Percentiles rank a stretch among this genome's conserved stretches.
Evolutionary conservation across 2,888 invertebrate genomes (phyloP).

Genomic region (Podabrus alpinus): DNA sequence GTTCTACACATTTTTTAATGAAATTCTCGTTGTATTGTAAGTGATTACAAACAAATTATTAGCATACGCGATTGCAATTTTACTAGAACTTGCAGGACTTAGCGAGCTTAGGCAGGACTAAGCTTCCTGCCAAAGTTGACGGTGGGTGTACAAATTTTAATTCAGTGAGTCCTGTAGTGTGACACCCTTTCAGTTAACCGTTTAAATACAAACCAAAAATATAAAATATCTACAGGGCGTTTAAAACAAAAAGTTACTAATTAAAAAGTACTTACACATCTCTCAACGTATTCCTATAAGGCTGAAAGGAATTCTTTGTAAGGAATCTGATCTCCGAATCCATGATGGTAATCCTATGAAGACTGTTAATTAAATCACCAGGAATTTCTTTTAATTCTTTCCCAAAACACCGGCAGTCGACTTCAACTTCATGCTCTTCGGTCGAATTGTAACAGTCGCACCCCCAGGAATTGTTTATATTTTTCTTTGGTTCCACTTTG

Average conservation of each 20-base stretch:
- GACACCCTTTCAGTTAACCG: no score
- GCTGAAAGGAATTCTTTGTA: slow-evolving; percentile 44
- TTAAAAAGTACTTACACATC: slow-evolving; percentile 49
- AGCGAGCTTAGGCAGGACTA: no score
- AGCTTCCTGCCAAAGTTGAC: no score
- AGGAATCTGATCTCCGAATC: slow-evolving; percentile 48
- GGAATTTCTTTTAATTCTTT: slow-evolving; percentile 45
- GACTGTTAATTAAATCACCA: slow-evolving; percentile 40
- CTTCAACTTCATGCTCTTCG: slow-evolving; percentile 36
- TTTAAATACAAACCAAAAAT: no score
- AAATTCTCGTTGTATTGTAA: no score
- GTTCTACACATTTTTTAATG: no score
- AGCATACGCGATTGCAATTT: no score
- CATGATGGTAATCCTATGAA: slow-evolving; percentile 49
- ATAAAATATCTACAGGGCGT: no score
- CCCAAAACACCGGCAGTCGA: slow-evolving; percentile 49
- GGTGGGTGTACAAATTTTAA: no score
- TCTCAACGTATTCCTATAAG: slow-evolving; percentile 48
- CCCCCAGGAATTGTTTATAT: slow-evolving; percentile 13
- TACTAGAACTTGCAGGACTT: no score
- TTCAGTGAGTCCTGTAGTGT: no score
- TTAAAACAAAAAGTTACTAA: neutral
- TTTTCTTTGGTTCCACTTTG: slow-evolving; percentile 15
- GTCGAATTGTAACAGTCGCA: slow-evolving; percentile 45
- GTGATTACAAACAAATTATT: no score